These are phyloP conservation scores for Phoxinus dragarum DNA, from an alignment of 2,797 vertebrate genomes.

Conservation along the genomic window DNA sequence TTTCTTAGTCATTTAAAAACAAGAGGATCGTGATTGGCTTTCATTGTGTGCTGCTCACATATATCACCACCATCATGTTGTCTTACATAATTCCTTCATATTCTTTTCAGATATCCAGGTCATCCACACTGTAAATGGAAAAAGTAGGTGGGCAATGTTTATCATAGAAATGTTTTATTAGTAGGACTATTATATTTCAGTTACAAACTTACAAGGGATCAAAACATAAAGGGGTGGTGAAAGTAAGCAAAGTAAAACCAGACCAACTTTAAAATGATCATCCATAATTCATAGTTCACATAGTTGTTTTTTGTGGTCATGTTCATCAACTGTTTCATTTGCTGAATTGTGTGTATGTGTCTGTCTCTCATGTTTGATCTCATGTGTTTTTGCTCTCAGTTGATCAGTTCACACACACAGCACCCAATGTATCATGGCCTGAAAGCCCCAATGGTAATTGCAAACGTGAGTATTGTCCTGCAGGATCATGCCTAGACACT, in stretches of 20 bases:
- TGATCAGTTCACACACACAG: constrained; percentile 67
- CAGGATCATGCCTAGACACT: neutral
- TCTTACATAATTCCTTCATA: constrained; percentile 53
- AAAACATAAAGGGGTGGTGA: neutral
- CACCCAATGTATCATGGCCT: constrained; percentile 68
- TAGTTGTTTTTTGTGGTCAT: constrained; percentile 7
- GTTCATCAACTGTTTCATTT: constrained; percentile 48
- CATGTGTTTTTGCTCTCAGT: constrained; percentile 65
- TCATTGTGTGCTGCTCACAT: neutral
- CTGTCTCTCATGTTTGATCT: constrained; percentile 35
- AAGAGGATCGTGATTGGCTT: neutral
- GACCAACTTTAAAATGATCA: neutral
- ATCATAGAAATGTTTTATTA: neutral
- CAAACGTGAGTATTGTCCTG: constrained; percentile 69
- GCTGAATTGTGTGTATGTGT: constrained; percentile 37
- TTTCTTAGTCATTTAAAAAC: neutral
- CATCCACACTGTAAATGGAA: constrained; percentile 72
- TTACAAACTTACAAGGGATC: neutral
- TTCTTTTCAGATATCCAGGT: constrained; percentile 71
- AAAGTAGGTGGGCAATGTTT: constrained; percentile 71
- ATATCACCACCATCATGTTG: neutral
- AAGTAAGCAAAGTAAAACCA: neutral
- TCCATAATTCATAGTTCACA: neutral
- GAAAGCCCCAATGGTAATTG: constrained; percentile 67
- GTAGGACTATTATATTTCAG: neutral